These are phyloP conservation scores for Sphaerophoria taeniata DNA, from an alignment of 2,888 invertebrate genomes.

Conservation along the genomic window DNA sequence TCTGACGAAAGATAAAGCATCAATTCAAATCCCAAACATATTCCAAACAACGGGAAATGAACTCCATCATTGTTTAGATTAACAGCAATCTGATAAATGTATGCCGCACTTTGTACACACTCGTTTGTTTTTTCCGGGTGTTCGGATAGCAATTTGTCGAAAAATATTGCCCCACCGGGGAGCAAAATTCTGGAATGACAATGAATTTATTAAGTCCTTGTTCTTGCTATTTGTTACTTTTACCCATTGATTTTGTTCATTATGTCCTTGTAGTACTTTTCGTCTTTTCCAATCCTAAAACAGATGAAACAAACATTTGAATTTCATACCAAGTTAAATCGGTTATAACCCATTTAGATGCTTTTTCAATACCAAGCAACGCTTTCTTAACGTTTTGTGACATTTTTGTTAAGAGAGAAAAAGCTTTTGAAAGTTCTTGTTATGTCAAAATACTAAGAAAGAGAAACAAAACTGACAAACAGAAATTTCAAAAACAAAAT, in stretches of 20 bases:
- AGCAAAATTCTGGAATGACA: conserved; percentile 86
- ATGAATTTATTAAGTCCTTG: not conserved
- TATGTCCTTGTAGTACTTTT: conserved; percentile 85
- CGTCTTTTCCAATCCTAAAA: conserved; percentile 85
- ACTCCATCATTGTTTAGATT: conserved; percentile 87
- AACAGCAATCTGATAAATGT: conserved; percentile 87
- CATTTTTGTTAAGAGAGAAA: not conserved
- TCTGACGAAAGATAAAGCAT: conserved; percentile 86
- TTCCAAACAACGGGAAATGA: conserved; percentile 94
- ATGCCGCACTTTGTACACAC: conserved; percentile 86
- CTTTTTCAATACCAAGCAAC: not conserved
- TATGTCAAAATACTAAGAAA: not conserved
- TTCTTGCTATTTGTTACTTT: conserved; percentile 43
- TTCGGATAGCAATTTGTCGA: conserved; percentile 83
- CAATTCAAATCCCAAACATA: conserved; percentile 94
- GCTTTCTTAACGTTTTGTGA: not conserved
- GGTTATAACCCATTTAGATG: not conserved
- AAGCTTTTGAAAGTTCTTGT: conserved; percentile 12
- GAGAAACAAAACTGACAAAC: not conserved
- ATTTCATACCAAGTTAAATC: not conserved
- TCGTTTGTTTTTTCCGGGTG: conserved; percentile 82
- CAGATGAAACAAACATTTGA: conserved; percentile 29
- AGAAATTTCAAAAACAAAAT: not conserved
- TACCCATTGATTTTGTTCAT: conserved; percentile 88
- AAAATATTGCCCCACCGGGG: conserved; percentile 91